Conservation (phyloP, 2,888 invertebrate genomes). For the Melanargia galathea region DNA sequence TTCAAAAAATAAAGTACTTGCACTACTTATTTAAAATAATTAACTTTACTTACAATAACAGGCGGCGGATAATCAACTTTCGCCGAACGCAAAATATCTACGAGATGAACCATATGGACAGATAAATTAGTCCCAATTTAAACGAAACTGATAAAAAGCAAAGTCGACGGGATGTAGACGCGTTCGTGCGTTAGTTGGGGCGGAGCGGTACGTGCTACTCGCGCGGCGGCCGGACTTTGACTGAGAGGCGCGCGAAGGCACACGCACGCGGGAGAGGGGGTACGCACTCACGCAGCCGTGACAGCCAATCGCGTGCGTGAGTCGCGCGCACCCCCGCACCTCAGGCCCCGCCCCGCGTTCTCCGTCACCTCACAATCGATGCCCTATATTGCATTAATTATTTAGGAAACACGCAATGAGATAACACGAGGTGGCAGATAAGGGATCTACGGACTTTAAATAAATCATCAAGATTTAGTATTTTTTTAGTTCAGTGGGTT, state of each 20-base stretch:
- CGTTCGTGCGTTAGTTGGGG: constrained; percentile 63
- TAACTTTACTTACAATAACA: constrained; percentile 87
- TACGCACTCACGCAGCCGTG: constrained; percentile 79
- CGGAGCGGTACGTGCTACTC: constrained; percentile 58
- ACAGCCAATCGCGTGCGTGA: constrained; percentile 81
- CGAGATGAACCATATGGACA: constrained; percentile 92
- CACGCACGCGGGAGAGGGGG: constrained; percentile 76
- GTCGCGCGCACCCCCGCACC: constrained; percentile 79
- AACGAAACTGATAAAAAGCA: constrained; percentile 54
- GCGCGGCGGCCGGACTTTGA: constrained; percentile 66
- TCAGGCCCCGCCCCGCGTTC: constrained; percentile 66
- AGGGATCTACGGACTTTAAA: constrained; percentile 75
- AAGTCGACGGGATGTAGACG: constrained; percentile 56
- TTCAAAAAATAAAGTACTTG: constrained; percentile 32
- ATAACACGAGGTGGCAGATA: constrained; percentile 82
- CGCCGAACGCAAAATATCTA: constrained; percentile 90
- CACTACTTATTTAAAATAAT: constrained; percentile 37
- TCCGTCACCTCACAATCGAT: constrained; percentile 81
- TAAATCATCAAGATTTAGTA: constrained; percentile 64
- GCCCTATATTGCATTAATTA: constrained; percentile 84
- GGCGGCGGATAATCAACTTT: constrained; percentile 88
- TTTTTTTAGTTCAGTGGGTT: constrained; percentile 45
- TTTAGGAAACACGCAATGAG: constrained; percentile 83
- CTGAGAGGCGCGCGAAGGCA: constrained; percentile 69
- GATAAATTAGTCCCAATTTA: constrained; percentile 71